phyloP scores from a whole-genome alignment of 2,888 invertebrate species.

The Rugalucina vietnamica region DNA sequence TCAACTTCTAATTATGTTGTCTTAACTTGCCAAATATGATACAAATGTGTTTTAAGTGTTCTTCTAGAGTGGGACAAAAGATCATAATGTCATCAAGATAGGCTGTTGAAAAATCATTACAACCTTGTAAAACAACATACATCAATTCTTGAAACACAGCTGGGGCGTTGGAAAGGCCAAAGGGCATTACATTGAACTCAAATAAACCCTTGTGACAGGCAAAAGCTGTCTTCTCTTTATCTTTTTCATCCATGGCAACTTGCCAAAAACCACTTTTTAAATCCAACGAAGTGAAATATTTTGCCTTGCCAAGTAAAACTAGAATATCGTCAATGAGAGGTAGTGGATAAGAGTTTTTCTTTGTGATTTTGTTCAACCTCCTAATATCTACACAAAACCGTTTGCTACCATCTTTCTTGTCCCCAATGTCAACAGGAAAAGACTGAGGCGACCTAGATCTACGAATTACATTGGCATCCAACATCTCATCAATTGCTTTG shows the following conservation, averaged over 20 bases:
- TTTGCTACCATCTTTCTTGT: too few relatives aligned
- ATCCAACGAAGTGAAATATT: too few relatives aligned
- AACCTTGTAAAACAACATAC: too few relatives aligned
- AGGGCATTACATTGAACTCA: too few relatives aligned
- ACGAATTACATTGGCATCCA: not conserved
- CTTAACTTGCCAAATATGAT: slow-evolving; percentile 22
- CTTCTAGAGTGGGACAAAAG: too few relatives aligned
- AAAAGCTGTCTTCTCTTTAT: not conserved
- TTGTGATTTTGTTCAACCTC: not conserved
- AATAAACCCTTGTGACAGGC: not conserved
- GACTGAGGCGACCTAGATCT: not conserved
- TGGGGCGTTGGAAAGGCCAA: not conserved
- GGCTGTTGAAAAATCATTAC: too few relatives aligned
- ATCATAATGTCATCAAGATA: too few relatives aligned
- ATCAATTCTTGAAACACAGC: not conserved
- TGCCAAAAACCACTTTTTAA: too few relatives aligned
- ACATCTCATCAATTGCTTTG: not conserved
- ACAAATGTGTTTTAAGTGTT: slow-evolving; percentile 42
- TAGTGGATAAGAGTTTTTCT: not conserved
- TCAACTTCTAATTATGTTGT: slow-evolving; percentile 31
- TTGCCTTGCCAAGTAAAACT: not conserved
- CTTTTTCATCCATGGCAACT: too few relatives aligned
- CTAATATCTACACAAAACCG: not conserved
- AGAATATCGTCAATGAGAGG: not conserved
- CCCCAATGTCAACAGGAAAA: not conserved